Evolutionary conservation across 2,113 vertebrate genomes (phyloP).

Genomic region (Anoura caudifer): DNA sequence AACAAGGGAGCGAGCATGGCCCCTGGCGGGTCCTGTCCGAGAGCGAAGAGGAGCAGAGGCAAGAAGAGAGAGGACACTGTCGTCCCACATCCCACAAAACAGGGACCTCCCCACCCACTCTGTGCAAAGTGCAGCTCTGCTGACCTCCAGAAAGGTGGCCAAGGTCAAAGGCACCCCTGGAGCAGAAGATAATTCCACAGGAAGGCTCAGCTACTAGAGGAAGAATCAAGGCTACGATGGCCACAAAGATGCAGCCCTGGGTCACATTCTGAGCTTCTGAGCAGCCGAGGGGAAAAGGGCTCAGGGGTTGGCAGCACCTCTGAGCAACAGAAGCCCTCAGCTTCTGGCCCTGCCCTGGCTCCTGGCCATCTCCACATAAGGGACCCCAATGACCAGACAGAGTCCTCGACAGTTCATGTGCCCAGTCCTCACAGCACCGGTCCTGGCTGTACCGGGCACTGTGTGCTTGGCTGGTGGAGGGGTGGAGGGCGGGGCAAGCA

Average conservation of each 20-base stretch:
- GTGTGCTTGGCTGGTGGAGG: not conserved
- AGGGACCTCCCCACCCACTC: not conserved
- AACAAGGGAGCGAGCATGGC: not conserved
- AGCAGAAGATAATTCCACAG: not conserved
- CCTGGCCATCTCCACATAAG: not conserved
- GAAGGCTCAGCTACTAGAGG: not conserved
- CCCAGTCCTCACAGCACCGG: not conserved
- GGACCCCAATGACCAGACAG: not conserved
- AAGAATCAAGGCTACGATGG: not conserved
- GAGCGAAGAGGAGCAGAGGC: not conserved
- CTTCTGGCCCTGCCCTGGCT: not conserved
- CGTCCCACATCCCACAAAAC: not conserved
- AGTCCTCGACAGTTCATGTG: not conserved
- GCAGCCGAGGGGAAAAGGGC: not conserved
- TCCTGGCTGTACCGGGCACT: not conserved
- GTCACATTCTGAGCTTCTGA: not conserved
- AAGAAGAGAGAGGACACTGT: too few species aligned
- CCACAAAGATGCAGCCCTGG: not conserved
- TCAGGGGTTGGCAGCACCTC: not conserved
- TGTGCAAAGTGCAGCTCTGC: not conserved
- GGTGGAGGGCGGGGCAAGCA: not conserved
- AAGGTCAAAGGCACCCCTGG: not conserved
- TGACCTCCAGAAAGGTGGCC: not conserved
- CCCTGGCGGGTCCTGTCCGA: not conserved
- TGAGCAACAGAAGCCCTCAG: not conserved